Evolutionary conservation across 2,888 invertebrate species (phyloP).

Genomic region (Fissipunctia ypsillon): DNA sequence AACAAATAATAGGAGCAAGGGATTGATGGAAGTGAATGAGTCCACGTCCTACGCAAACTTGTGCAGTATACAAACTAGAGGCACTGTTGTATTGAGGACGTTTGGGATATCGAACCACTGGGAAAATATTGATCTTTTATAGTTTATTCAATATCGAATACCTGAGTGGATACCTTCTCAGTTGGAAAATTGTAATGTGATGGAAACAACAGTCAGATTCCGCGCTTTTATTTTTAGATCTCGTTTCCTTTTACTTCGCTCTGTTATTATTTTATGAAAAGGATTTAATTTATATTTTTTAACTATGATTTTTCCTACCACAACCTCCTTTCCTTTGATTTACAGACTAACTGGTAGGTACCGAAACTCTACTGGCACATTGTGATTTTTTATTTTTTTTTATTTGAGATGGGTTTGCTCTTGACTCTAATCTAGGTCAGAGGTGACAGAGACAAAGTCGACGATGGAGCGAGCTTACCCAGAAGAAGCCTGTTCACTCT

Average conservation of each 20-base stretch:
- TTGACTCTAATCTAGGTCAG: too few species aligned
- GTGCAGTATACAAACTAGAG: conserved; percentile 78
- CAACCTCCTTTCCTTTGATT: background rate
- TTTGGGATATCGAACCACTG: conserved; percentile 70
- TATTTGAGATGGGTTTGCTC: too few species aligned
- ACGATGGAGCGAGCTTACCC: too few species aligned
- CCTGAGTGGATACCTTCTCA: conserved; percentile 63
- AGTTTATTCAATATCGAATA: conserved; percentile 73
- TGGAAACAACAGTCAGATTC: conserved; percentile 42
- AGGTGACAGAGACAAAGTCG: too few species aligned
- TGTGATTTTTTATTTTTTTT: too few species aligned
- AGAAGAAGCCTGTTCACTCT: too few species aligned
- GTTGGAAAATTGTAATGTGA: conserved; percentile 63
- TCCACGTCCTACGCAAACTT: conserved; percentile 87
- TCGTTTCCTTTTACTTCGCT: conserved; percentile 5
- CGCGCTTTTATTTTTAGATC: conserved; percentile 28
- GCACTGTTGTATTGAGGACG: conserved; percentile 80
- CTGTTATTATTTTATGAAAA: background rate
- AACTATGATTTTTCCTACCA: background rate
- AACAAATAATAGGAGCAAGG: conserved; percentile 86
- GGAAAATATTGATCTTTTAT: conserved; percentile 78
- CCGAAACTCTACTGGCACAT: background rate
- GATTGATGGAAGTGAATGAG: conserved; percentile 85
- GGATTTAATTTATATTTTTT: background rate
- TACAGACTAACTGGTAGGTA: background rate